Evolutionary conservation across 2,797 vertebrate species (phyloP).

Genomic region (Notoglanidium macrostoma): DNA sequence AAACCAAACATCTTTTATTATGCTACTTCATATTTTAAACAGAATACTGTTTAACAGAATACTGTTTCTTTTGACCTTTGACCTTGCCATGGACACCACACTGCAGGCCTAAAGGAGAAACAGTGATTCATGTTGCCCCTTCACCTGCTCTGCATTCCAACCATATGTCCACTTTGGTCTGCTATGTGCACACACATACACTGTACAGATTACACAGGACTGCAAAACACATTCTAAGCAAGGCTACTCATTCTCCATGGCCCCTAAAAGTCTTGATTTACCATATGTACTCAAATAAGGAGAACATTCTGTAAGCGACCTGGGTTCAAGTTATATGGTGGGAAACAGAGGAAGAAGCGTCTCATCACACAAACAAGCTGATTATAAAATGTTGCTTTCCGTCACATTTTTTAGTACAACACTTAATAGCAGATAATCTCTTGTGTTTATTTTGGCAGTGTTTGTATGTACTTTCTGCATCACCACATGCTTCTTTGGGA

Average conservation of each 20-base stretch:
- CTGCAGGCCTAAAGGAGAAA: constrained; percentile 13
- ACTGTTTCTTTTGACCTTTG: constrained; percentile 28
- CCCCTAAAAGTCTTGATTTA: constrained; percentile 42
- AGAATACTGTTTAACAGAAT: neutral
- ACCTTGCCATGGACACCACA: constrained; percentile 33
- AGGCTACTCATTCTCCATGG: constrained; percentile 3
- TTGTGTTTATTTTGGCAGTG: constrained; percentile 32
- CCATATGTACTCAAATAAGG: constrained; percentile 30
- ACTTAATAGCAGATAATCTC: constrained; percentile 38
- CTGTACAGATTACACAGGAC: constrained; percentile 1
- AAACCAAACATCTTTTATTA: neutral
- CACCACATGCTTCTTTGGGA: constrained; percentile 8
- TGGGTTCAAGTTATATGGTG: constrained; percentile 30
- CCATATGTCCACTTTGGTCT: constrained; percentile 28
- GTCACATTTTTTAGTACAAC: constrained; percentile 27
- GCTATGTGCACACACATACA: constrained; percentile 6
- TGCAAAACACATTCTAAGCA: constrained; percentile 13
- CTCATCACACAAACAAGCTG: constrained; percentile 52
- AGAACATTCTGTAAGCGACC: constrained; percentile 35
- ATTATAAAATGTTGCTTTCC: constrained; percentile 41
- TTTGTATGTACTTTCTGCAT: neutral
- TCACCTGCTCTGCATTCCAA: constrained; percentile 48
- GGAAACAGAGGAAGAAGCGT: constrained; percentile 27
- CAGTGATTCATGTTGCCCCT: constrained; percentile 37
- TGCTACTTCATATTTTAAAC: neutral